A percentile compares a stretch with the other conserved stretches of the same genome.
Evolutionary conservation across 1,140 invertebrate species (phyloP).

Genomic region (Plutomurus gul): DNA sequence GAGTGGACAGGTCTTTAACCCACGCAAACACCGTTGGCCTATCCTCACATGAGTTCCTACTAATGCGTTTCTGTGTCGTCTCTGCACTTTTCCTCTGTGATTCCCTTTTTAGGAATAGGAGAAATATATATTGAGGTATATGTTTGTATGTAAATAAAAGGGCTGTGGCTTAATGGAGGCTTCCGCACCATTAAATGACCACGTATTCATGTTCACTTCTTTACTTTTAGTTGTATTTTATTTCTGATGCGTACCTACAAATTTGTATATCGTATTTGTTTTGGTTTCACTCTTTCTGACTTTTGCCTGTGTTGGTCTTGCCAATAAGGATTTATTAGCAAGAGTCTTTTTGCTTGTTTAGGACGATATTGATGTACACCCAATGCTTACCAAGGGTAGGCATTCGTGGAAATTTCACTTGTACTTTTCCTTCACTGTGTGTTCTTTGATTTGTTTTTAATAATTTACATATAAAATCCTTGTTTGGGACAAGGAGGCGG

Average conservation of each 20-base stretch:
- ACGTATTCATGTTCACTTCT: too few relatives aligned
- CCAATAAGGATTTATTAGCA: too few relatives aligned
- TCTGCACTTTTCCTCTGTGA: background rate
- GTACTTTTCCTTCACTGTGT: background rate
- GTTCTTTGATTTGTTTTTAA: constrained; percentile 1
- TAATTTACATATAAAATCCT: background rate
- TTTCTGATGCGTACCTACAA: background rate
- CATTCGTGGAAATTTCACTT: background rate
- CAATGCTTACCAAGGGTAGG: too few relatives aligned
- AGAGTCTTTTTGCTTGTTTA: too few relatives aligned
- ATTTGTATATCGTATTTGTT: background rate
- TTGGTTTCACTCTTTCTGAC: background rate
- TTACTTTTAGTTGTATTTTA: too few relatives aligned
- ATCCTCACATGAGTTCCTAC: constrained; percentile 8
- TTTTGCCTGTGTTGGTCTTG: background rate
- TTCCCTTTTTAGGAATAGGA: background rate
- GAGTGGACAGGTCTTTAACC: constrained; percentile 15
- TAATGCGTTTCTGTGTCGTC: background rate
- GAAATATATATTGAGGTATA: background rate
- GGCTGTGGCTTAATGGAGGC: constrained; percentile 19
- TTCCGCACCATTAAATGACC: constrained; percentile 15
- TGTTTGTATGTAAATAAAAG: background rate
- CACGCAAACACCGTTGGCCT: constrained; percentile 6
- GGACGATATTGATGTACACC: too few relatives aligned
- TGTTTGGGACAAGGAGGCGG: too few relatives aligned